Base-by-base conservation (phyloP, 2,113 vertebrate genomes). In the Mormyrus lacerda region DNA sequence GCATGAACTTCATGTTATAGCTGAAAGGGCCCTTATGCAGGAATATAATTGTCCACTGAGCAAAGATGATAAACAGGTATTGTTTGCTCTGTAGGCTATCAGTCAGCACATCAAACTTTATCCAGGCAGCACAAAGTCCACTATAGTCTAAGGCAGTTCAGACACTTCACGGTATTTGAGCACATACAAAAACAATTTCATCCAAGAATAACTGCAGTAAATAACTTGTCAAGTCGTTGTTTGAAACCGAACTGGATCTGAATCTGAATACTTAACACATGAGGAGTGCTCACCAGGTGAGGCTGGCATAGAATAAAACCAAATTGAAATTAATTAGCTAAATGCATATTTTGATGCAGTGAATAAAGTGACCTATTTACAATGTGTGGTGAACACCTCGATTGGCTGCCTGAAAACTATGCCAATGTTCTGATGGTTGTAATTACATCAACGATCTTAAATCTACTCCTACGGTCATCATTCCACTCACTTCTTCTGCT, bases 341-440 rank as follows among this genome's bases (percentile, higher is more conserved):
- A 95, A 94, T 94, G 94, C 88, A 92, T 91, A 91, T 92, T 93
- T 94, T 92, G 91, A 91, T 89, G 91, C 89, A 91, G 91, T 91
- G 88, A 82, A 82, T 42, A 15, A 92, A 93, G 92, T 95, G 94
- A 95, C 94, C 93, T 94, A 95, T 94, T 95, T 94, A 90, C 93
- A 90, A 91, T 94, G 93, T 93, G 93, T 95, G 93, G 92, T 92
- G 88, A 91, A 94, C 93, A 94, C 89, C 94, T 95, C 95, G 93
- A 95, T 92, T 91, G 91, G 90, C 92, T 94, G 94, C 94, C 94
- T 95, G 95, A 95, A 95, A 89, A 94, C 93, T 94, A 94, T 93
- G 94, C 93, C 93, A 94, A 92, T 92, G 94, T 92, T 94, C 93
- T 95, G 95, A 95, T 95, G 92, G 91, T 94, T 95, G 93, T 95